Evolutionary conservation across 2,113 vertebrate species (phyloP).

Genomic region (Oryzias curvinotus): DNA sequence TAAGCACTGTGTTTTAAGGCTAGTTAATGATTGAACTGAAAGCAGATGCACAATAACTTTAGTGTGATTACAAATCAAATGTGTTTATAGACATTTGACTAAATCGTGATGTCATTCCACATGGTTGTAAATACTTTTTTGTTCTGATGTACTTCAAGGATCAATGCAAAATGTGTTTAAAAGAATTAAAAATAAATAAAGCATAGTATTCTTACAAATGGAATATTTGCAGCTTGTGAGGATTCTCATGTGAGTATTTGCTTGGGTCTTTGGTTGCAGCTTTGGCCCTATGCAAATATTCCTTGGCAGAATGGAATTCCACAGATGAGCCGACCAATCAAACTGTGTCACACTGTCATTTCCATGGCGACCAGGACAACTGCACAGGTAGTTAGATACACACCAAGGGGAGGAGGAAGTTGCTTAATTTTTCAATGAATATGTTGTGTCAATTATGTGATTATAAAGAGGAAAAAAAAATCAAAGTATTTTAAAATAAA

Average conservation of each 20-base stretch:
- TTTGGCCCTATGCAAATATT: constrained; percentile 63
- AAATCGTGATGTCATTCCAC: neutral
- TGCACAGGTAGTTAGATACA: constrained; percentile 71
- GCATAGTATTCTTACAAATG: neutral
- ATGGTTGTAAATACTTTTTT: neutral
- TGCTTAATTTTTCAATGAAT: neutral
- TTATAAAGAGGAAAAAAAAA: no score
- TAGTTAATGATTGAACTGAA: constrained; percentile 48
- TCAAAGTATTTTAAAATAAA: no score
- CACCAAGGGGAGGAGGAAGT: neutral
- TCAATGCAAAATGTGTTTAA: neutral
- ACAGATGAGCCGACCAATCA: constrained; percentile 41
- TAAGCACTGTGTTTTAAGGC: constrained; percentile 6
- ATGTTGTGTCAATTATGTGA: no score
- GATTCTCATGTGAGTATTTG: constrained; percentile 15
- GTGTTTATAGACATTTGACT: neutral
- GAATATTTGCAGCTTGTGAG: neutral
- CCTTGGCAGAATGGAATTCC: constrained; percentile 54
- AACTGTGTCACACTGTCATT: constrained; percentile 51
- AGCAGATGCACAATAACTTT: constrained; percentile 1
- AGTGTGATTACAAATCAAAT: neutral
- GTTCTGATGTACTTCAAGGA: neutral
- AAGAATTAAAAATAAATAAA: neutral
- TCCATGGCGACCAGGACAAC: constrained; percentile 54
- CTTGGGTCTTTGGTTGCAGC: constrained; percentile 50